Base-by-base conservation (phyloP, 2,113 vertebrate genomes). In the Taurulus bubalis region DNA sequence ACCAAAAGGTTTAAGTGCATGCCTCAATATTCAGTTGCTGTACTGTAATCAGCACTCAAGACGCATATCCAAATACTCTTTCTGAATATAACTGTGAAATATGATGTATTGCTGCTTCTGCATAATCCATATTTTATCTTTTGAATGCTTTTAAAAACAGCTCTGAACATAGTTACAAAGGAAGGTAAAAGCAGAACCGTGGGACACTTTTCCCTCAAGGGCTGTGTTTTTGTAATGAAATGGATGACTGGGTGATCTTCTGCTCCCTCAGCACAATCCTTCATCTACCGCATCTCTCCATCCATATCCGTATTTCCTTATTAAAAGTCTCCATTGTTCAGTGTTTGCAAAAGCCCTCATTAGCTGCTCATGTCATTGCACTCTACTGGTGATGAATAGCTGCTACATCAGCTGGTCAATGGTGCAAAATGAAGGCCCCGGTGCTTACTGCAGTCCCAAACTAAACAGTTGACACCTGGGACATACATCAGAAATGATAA, bases 381-480 rank as follows among this genome's bases (percentile, higher is more conserved):
- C 73, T 71, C 34, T 32, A 30, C 75, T 45, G n/a, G 73, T 90
- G 86, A 91, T 91, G 78, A 91, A 89, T 91, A 75, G 86, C 72
- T 74, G 75, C 85, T 72, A 65, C 69, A 75, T 75, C 62, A 32
- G 6, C 9, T 32, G 56, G 75, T 89, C 82, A 84, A 53, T 87
- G 60, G 74, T 72, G 75, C 36, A 81, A 84, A 83, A 89, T 75
- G 36, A 75, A 81, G 82, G 60, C 42, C 20, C 32, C 30, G 1
- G 22, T 69, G 15, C 51, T 77, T 32, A 63, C 64, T 75, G 36
- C 22, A 65, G 53, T 55, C 36, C 32, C n/a, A 67, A 78, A 77
- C 55, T 65, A 71, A 89, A 55, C 26, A 51, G 16, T 16, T 86
- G 83, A 71, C 68, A 72, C 71, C 15, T 10, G 71, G 36, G 45